phyloP scores from a whole-genome alignment of 2,888 invertebrate genomes.

The Campoplex capitator region DNA sequence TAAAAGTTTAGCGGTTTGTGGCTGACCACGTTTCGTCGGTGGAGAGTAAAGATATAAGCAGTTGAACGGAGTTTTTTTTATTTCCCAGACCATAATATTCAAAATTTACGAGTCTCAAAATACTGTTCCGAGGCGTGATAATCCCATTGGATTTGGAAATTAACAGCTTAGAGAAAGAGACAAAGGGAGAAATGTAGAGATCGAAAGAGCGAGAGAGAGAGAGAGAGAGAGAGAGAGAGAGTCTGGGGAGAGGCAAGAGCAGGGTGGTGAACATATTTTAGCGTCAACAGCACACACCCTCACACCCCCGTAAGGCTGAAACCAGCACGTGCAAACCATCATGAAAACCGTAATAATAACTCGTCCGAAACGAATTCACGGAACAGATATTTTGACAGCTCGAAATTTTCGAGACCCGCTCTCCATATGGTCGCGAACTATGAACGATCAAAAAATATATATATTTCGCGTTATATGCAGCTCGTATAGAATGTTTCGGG shows the following conservation, averaged over 20 bases:
- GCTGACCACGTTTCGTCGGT: not conserved
- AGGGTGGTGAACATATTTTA: constrained; percentile 60
- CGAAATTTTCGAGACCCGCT: constrained; percentile 39
- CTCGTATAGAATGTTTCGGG: not conserved
- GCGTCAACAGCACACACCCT: constrained; percentile 60
- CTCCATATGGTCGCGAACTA: not conserved
- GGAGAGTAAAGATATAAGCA: not conserved
- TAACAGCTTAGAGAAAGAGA: constrained; percentile 2
- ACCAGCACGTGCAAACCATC: constrained; percentile 40
- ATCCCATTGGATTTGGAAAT: constrained; percentile 53
- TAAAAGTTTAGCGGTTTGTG: not conserved
- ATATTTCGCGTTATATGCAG: not conserved
- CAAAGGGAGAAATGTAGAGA: not conserved
- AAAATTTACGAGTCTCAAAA: constrained; percentile 42
- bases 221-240: not conserved
- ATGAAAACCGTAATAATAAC: constrained; percentile 48
- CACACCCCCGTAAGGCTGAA: constrained; percentile 14
- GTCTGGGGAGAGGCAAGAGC: not conserved
- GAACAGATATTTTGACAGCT: constrained; percentile 49
- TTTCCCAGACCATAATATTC: constrained; percentile 23
- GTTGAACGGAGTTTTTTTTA: not conserved
- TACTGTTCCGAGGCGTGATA: constrained; percentile 50
- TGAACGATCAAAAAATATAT: constrained; percentile 26
- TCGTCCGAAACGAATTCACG: constrained; percentile 50
- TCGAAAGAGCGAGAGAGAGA: not conserved